A percentile compares a stretch with the other conserved stretches of the same genome.
Evolutionary conservation across 2,888 invertebrate species (phyloP).

Genomic region (Myopa testacea): DNA sequence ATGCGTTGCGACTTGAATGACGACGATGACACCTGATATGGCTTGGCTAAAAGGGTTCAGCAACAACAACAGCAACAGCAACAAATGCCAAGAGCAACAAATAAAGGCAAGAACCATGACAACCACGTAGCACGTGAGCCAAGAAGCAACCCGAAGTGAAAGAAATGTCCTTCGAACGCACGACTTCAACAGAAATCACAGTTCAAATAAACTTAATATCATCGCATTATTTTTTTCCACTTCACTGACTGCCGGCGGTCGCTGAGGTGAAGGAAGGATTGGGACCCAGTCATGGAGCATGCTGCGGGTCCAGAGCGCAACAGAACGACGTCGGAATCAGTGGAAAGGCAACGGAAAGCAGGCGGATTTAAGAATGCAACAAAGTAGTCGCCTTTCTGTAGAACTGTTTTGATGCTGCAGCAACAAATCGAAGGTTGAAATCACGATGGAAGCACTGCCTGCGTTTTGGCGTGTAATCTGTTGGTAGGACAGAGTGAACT

Average conservation of each 20-base stretch:
- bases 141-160: constrained; percentile 33
- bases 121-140: constrained; percentile 10
- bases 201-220: constrained; percentile 67
- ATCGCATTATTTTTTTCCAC: constrained; percentile 67
- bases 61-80: constrained; percentile 36
- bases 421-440: not conserved
- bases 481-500: too few relatives aligned
- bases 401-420: not conserved
- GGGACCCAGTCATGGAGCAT: not conserved
- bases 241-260: constrained; percentile 55
- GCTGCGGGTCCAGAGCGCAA: not conserved
- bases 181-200: constrained; percentile 66
- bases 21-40: constrained; percentile 67
- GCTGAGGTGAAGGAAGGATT: constrained; percentile 46
- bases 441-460: too few relatives aligned
- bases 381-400: not conserved
- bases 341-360: not conserved
- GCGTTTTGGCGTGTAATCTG: too few relatives aligned
- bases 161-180: constrained; percentile 43
- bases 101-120: not conserved
- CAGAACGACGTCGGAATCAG: not conserved
- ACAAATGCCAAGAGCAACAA: not conserved
- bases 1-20: constrained; percentile 65
- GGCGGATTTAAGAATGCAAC: not conserved
- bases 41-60: constrained; percentile 18